Percentiles rank a stretch among this genome's conserved stretches.
Evolutionary conservation across 2,888 invertebrate species (phyloP).

Genomic region (Lasioglossum lativentre): DNA sequence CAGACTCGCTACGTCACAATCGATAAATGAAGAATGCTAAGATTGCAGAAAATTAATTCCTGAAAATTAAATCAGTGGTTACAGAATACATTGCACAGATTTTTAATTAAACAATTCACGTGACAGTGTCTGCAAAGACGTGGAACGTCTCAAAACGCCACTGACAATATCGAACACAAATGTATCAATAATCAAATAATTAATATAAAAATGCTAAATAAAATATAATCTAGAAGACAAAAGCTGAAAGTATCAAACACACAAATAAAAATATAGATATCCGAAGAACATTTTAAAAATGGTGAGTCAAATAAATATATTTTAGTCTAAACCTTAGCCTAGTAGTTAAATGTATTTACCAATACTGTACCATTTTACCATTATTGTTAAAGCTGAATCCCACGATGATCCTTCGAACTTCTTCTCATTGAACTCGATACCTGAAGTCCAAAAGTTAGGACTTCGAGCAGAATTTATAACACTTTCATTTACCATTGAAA

Average conservation of each 20-base stretch:
- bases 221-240: not conserved
- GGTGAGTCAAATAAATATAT: not conserved
- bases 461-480: slow-evolving; percentile 33
- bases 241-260: not conserved
- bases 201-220: not conserved
- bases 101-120: not conserved
- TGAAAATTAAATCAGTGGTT: not conserved
- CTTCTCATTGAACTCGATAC: slow-evolving; percentile 12
- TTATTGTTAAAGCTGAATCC: slow-evolving; percentile 6
- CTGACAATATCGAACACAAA: not conserved
- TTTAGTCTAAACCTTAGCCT: slow-evolving; percentile 20
- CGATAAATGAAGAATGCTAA: not conserved
- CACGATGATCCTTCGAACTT: not conserved
- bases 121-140: not conserved
- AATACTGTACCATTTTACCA: slow-evolving; percentile 55
- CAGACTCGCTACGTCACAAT: not conserved
- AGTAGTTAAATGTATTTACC: slow-evolving; percentile 37
- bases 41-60: not conserved
- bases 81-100: not conserved
- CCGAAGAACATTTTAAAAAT: not conserved
- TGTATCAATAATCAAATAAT: not conserved
- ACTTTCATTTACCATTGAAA: not conserved
- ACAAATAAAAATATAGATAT: not conserved
- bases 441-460: slow-evolving; percentile 41
- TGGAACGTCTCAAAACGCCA: not conserved